These are phyloP conservation scores for Meriones unguiculatus DNA, from an alignment of 2,113 vertebrate genomes.

Conservation along the genomic window DNA sequence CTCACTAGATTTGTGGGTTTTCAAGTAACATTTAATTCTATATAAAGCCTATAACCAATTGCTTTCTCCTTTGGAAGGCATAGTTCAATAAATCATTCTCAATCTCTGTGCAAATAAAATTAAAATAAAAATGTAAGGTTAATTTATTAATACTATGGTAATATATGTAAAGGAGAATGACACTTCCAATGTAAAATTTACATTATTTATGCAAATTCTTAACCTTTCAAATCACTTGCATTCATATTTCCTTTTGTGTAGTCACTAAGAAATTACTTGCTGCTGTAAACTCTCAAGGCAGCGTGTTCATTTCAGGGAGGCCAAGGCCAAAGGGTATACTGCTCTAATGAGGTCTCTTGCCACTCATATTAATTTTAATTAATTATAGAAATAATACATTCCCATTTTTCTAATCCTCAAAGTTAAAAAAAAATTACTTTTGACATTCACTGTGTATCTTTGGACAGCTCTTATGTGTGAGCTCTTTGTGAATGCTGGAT, in stretches of 20 bases:
- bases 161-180: slow-evolving; percentile 40
- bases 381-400: slow-evolving; percentile 39
- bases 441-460: background rate
- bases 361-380: slow-evolving; percentile 53
- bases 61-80: slow-evolving; percentile 22
- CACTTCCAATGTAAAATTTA: slow-evolving; percentile 22
- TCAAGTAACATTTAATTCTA: slow-evolving; percentile 30
- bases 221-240: slow-evolving; percentile 47
- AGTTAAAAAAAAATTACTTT: slow-evolving; percentile 31
- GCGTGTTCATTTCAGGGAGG: background rate
- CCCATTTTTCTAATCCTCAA: background rate
- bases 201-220: slow-evolving; percentile 44
- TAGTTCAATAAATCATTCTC: slow-evolving; percentile 26
- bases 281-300: background rate
- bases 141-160: slow-evolving; percentile 69
- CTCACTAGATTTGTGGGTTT: background rate
- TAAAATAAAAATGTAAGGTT: slow-evolving; percentile 46
- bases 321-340: background rate
- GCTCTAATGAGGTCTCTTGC: slow-evolving; percentile 25
- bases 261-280: slow-evolving; percentile 39
- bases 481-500: slow-evolving; percentile 8
- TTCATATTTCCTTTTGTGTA: background rate
- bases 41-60: slow-evolving; percentile 26
- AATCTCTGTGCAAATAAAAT: slow-evolving; percentile 47
- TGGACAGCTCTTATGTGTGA: background rate